These are phyloP conservation scores for Xiphorhynchus elegans DNA, from an alignment of 2,113 vertebrate genomes.

Conservation along the genomic window DNA sequence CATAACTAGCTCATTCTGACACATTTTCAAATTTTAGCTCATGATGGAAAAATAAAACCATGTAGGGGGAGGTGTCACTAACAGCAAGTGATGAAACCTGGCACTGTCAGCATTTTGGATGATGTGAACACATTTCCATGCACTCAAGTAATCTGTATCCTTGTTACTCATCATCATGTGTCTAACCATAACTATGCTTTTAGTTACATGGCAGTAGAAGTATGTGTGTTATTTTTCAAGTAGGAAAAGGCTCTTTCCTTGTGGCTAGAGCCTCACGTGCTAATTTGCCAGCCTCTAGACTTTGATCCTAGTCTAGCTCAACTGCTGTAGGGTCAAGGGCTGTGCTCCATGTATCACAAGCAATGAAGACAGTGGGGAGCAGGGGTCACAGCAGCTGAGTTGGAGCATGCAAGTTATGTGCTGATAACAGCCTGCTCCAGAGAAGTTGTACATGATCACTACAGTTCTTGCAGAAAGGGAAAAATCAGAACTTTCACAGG, in stretches of 20 bases:
- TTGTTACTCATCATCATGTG: slow-evolving; percentile 17
- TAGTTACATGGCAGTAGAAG: slow-evolving; percentile 14
- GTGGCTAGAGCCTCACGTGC: not conserved
- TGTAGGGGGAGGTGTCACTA: not conserved
- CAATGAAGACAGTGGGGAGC: not conserved
- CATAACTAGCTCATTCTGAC: not conserved
- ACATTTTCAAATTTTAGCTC: not conserved
- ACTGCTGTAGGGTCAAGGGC: not conserved
- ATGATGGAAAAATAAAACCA: not conserved
- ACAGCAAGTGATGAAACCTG: not conserved
- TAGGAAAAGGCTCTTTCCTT: not conserved
- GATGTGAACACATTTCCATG: not conserved
- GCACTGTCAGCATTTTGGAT: not conserved
- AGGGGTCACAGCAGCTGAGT: not conserved
- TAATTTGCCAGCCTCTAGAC: not conserved
- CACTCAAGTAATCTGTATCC: not conserved
- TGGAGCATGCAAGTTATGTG: not conserved
- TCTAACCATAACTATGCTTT: slow-evolving; percentile 1
- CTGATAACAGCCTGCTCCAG: not conserved
- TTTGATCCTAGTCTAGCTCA: not conserved
- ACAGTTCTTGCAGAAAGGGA: not conserved
- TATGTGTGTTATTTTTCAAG: not conserved
- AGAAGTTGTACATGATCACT: not conserved
- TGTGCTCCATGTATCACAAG: not conserved
- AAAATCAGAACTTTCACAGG: not conserved